phyloP scores from a whole-genome alignment of 2,888 invertebrate species.

The Synanthedon andrenaeformis region DNA sequence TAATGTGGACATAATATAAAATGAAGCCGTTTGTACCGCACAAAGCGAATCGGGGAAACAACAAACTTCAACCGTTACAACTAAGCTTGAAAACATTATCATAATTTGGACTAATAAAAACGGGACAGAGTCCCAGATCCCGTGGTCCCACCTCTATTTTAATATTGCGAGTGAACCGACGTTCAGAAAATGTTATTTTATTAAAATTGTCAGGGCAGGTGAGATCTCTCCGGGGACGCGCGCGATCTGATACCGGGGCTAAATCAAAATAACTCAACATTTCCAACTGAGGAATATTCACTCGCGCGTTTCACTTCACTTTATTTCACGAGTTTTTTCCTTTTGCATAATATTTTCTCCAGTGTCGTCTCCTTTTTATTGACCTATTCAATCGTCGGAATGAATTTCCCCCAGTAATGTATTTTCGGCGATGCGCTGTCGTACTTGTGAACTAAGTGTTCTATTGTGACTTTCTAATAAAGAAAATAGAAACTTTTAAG shows the following conservation, averaged over 20 bases:
- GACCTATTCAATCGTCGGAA: conserved; percentile 48
- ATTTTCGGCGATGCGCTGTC: conserved; percentile 16
- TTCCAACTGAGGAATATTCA: conserved; percentile 32
- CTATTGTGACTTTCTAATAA: conserved; percentile 11
- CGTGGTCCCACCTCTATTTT: conserved; percentile 12
- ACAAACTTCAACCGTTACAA: not conserved
- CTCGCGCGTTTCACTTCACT: conserved; percentile 25
- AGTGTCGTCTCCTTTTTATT: conserved; percentile 25
- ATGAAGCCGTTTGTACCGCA: not conserved
- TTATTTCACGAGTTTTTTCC: conserved; percentile 18
- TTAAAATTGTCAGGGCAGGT: conserved; percentile 47
- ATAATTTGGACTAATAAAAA: conserved; percentile 3
- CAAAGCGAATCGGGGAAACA: not conserved
- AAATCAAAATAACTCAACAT: conserved; percentile 49
- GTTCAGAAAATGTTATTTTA: conserved; percentile 38
- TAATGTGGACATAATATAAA: not conserved
- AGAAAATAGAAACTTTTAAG: no score
- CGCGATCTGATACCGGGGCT: conserved; percentile 24
- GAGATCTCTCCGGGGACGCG: conserved; percentile 19
- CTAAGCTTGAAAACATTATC: conserved; percentile 1
- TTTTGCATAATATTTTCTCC: conserved; percentile 24
- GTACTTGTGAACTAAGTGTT: conserved; percentile 14
- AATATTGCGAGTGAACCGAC: conserved; percentile 13
- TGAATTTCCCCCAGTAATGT: conserved; percentile 29
- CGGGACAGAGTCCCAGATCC: not conserved